These are phyloP conservation scores for Tetrapedia diversipes DNA, from an alignment of 2,888 invertebrate genomes.

Conservation along the genomic window DNA sequence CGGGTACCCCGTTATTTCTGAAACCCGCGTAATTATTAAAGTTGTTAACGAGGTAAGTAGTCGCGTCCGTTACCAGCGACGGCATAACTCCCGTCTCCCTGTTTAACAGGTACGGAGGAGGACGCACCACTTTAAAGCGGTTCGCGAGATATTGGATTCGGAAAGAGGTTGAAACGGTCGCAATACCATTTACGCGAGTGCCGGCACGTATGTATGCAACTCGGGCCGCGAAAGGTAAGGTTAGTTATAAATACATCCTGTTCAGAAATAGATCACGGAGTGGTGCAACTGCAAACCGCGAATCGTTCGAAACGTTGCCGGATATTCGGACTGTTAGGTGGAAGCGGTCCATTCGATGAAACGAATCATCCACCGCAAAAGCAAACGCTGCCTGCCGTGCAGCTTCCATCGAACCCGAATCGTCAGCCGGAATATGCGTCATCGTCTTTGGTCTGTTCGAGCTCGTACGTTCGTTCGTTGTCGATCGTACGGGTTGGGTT, in stretches of 20 bases:
- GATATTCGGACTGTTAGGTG: conserved; percentile 48
- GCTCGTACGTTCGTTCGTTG: neutral
- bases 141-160: conserved; percentile 23
- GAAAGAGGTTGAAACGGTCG: conserved; percentile 44
- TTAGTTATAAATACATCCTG: conserved; percentile 67
- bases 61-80: neutral
- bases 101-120: neutral
- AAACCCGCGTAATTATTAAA: neutral
- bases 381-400: neutral
- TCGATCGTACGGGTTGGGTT: neutral
- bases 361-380: conserved; percentile 1
- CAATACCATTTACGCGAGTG: conserved; percentile 61
- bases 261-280: conserved; percentile 66
- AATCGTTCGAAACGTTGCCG: conserved; percentile 63
- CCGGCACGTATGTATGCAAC: conserved; percentile 43
- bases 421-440: neutral
- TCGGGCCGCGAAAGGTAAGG: conserved; percentile 66
- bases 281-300: conserved; percentile 62
- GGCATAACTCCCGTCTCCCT: neutral
- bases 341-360: neutral
- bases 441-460: neutral
- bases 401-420: conserved; percentile 4
- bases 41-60: neutral
- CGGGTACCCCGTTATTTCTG: neutral
- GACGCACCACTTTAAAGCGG: neutral